Base-by-base conservation (phyloP, 2,888 invertebrate species). In the Xanthorhoe designata region DNA sequence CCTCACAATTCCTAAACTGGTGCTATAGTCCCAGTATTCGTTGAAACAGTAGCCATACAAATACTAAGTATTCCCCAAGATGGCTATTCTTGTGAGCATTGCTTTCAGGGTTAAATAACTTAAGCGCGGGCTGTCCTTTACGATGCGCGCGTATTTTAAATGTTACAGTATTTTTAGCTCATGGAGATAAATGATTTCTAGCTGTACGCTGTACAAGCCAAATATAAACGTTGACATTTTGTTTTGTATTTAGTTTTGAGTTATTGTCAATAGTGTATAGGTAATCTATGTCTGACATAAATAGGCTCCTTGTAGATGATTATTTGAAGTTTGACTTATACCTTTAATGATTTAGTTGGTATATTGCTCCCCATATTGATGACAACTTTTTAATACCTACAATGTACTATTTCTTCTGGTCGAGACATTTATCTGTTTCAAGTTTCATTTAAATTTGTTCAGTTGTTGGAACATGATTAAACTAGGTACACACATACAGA, bases 31-130 rank as follows among this genome's bases (percentile, higher is more conserved):
- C 13, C 78, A 79, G 53, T 17, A 32, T 51, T 49, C n/a, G 15
- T 75, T 79, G 49, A 38, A 32, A 63, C 55, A 56, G 49, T 47
- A 57, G n/a, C 52, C 45, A 47, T 13, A 13, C 2, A 42, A 38
- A 38, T 24, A 78, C 81, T 82, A 77, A 82, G 75, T 86, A 76
- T 84, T 80, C 82, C 76, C 85, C 78, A 74, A 81, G 82, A 84
- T 83, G 80, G 83, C 88, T 91, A 91, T 91, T 91, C 89, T 78
- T 77, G 90, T 83, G 75, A 73, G 77, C 81, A 78, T 78, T 79
- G 83, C 82, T 87, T 91, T 91, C 91, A 91, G 91, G 91, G 91
- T 91, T 91, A 91, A 91, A 91, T 91, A 91, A 90, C 90, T 90
- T 80, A 78, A 80, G 84, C 81, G 77, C 69, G 68, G 80, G 79